These are phyloP conservation scores for Lerema accius DNA, from an alignment of 1,140 invertebrate genomes.

Conservation along the genomic window DNA sequence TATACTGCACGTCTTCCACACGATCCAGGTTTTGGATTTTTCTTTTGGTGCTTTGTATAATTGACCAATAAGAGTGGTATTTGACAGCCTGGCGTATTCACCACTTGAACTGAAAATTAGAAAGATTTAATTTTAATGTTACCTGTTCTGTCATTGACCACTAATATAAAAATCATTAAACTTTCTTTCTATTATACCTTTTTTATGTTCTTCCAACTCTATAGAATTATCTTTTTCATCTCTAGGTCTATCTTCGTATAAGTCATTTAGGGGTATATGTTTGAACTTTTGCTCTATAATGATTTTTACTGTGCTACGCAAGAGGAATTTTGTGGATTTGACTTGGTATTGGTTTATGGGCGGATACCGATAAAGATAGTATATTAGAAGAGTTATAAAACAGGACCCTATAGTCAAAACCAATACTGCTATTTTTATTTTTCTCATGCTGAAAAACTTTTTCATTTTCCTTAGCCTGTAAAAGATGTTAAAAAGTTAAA, in stretches of 20 bases:
- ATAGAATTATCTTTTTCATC: conserved; percentile 41
- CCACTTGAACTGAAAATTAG: conserved; percentile 49
- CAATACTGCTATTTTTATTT: conserved; percentile 44
- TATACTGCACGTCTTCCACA: conserved; percentile 62
- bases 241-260: conserved; percentile 48
- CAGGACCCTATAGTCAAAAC: conserved; percentile 38
- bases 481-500: conserved; percentile 18
- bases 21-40: conserved; percentile 35
- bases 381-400: conserved; percentile 48
- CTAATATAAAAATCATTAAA: too few relatives aligned
- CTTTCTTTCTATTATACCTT: too few relatives aligned
- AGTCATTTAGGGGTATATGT: conserved; percentile 51
- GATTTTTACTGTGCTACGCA: conserved; percentile 6
- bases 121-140: conserved; percentile 1
- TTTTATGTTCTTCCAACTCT: conserved; percentile 46
- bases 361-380: conserved; percentile 42
- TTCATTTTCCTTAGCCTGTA: conserved; percentile 53
- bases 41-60: conserved; percentile 42
- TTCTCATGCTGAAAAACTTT: conserved; percentile 50
- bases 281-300: conserved; percentile 41
- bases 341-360: conserved; percentile 12
- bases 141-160: too few relatives aligned
- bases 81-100: conserved; percentile 61
- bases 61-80: conserved; percentile 57
- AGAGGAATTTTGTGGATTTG: conserved; percentile 3